Base-by-base conservation (phyloP, 2,113 vertebrate genomes). In the Carollia perspicillata region DNA sequence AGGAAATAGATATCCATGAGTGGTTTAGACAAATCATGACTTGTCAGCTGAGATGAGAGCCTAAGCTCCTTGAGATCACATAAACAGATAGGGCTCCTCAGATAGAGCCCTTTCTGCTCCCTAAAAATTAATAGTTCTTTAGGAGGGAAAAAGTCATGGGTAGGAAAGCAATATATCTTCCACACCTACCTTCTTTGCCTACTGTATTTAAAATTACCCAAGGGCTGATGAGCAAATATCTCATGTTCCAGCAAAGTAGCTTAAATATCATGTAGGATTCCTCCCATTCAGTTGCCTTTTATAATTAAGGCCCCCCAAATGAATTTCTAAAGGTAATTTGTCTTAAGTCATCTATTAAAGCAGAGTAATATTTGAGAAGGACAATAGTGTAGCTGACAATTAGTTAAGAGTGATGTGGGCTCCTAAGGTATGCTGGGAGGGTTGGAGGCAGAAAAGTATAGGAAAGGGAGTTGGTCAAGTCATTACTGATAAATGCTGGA, bases 301-400 rank as follows among this genome's bases (percentile, higher is more conserved):
- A 84, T 2, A 69, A 60, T 51, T 60, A 84, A 42, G 33, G 10
- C 9, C 23, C 30, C 20, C 20, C 33, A 92, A 42, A 86, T n/a
- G 20, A 86, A 69, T 79, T 16, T 63, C 33, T 74, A 68, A 49
- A 40, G 58, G 3, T 75, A 93, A 79, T 60, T 86, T 89, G 28
- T 81, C 65, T 79, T 88, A 69, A 81, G 8, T 77, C 93, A 42
- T 75, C 65, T 95, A 81, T 77, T 77, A 68, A 87, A 74, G 55
- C 17, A 68, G 35, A 80, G 78, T 17, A 55, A 18, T 53, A 88
- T 90, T 47, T 92, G 44, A 58, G 37, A 71, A 86, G 44, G 49
- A 18, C 42, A 72, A 8, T 4, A 18, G 17, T 81, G 40, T 66
- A 77, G 13, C 0, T 71, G 80, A 71, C 16, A 87, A n/a, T 9